A percentile compares a stretch with the other conserved stretches of the same genome.
phyloP scores from a whole-genome alignment of 1,140 invertebrate species.

The Stegodyphus dumicola region DNA sequence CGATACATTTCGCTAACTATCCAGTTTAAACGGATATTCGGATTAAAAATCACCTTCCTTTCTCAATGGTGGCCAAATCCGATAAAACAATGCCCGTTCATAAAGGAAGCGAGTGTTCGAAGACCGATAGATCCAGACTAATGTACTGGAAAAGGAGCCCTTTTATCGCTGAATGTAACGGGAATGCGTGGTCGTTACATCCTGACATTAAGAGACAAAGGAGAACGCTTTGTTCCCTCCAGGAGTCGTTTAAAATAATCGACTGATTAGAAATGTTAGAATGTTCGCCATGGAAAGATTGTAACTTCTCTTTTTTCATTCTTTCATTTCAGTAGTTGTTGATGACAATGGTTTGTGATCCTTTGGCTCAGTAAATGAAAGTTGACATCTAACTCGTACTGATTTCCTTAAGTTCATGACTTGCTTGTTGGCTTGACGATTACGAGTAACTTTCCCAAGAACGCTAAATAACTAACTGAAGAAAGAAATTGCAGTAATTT shows the following conservation, averaged over 20 bases:
- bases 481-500: too few relatives aligned
- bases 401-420: too few relatives aligned
- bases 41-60: conserved; percentile 51
- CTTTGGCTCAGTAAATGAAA: too few relatives aligned
- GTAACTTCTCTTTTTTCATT: too few relatives aligned
- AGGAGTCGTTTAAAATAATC: conserved; percentile 57
- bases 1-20: conserved; percentile 51
- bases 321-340: too few relatives aligned
- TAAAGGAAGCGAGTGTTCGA: conserved; percentile 52
- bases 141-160: conserved; percentile 49
- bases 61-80: conserved; percentile 28
- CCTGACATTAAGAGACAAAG: conserved; percentile 16
- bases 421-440: too few relatives aligned
- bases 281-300: background rate
- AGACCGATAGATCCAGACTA: conserved; percentile 51
- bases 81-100: conserved; percentile 55
- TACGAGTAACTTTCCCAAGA: too few relatives aligned
- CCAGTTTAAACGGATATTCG: conserved; percentile 30
- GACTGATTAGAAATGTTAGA: conserved; percentile 51
- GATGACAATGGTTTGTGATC: too few relatives aligned
- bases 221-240: conserved; percentile 38
- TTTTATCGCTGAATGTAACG: conserved; percentile 39
- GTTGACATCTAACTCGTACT: too few relatives aligned
- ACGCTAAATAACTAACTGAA: too few relatives aligned
- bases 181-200: conserved; percentile 46